Percentiles rank a stretch among this genome's conserved stretches.
phyloP scores from a whole-genome alignment of 1,140 invertebrate species.

The Orchestia grillus region DNA sequence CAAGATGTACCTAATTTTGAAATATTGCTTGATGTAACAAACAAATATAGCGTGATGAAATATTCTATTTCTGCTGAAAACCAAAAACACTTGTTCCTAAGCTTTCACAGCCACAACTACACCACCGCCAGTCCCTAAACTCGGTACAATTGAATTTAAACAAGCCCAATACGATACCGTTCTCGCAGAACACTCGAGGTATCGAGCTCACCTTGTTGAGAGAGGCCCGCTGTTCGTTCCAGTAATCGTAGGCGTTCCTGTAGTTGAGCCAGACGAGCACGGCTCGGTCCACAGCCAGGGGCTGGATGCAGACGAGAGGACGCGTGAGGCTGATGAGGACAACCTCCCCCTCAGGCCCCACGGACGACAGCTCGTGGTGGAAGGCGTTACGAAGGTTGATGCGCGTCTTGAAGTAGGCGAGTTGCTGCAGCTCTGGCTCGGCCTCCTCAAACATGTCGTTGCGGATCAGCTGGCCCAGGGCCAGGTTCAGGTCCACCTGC shows the following conservation, averaged over 20 bases:
- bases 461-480: constrained; percentile 91
- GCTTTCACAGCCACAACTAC: too few species aligned
- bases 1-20: too few species aligned
- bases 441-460: constrained; percentile 97
- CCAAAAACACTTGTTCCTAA: too few species aligned
- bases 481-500: constrained; percentile 81
- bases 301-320: constrained; percentile 94
- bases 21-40: too few species aligned
- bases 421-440: constrained; percentile 95
- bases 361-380: constrained; percentile 85
- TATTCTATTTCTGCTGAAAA: too few species aligned
- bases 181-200: too few species aligned
- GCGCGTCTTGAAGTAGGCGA: constrained; percentile 96
- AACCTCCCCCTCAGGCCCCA: constrained; percentile 86
- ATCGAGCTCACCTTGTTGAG: constrained; percentile 81
- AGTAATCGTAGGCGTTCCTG: constrained; percentile 98
- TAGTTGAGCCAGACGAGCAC: constrained; percentile 98
- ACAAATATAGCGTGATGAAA: too few species aligned
- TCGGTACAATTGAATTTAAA: too few species aligned
- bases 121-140: too few species aligned
- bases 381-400: constrained; percentile 87
- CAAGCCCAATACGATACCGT: too few species aligned
- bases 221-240: constrained; percentile 93
- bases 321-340: constrained; percentile 91
- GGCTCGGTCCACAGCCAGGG: constrained; percentile 94